phyloP scores from a whole-genome alignment of 2,888 invertebrate genomes.

The Athetis lepigone region DNA sequence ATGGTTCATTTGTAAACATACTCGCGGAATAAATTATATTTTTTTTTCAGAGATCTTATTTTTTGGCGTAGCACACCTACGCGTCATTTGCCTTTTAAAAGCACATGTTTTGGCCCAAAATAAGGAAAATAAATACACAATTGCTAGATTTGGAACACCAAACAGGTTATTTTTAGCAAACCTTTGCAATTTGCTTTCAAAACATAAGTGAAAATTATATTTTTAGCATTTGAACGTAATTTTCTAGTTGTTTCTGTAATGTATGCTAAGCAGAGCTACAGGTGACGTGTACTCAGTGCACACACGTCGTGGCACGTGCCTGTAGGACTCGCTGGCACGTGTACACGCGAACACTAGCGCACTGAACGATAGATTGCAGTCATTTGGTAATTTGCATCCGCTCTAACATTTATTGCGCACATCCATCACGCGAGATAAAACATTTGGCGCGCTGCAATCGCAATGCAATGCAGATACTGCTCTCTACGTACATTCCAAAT shows the following conservation, averaged over 20 bases:
- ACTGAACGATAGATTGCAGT: constrained; percentile 40
- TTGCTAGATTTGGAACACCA: no score
- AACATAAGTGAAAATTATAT: no score
- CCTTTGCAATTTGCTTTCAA: no score
- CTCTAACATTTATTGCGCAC: constrained; percentile 44
- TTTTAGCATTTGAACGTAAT: no score
- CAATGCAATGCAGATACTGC: background rate
- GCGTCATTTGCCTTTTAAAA: background rate
- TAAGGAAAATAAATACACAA: no score
- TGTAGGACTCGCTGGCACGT: background rate
- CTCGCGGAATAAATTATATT: no score
- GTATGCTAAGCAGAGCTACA: background rate
- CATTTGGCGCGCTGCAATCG: constrained; percentile 17
- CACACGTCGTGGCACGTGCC: background rate
- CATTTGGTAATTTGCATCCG: constrained; percentile 44
- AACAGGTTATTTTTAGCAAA: no score
- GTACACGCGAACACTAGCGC: constrained; percentile 5
- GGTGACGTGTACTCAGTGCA: background rate
- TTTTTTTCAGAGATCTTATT: no score
- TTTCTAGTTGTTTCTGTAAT: background rate
- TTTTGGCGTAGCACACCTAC: no score
- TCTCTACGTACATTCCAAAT: background rate
- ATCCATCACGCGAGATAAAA: constrained; percentile 44
- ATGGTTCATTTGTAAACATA: background rate
- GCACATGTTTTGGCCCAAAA: no score